Conservation (phyloP, 2,888 invertebrate genomes). For the Yponomeuta malinellus region DNA sequence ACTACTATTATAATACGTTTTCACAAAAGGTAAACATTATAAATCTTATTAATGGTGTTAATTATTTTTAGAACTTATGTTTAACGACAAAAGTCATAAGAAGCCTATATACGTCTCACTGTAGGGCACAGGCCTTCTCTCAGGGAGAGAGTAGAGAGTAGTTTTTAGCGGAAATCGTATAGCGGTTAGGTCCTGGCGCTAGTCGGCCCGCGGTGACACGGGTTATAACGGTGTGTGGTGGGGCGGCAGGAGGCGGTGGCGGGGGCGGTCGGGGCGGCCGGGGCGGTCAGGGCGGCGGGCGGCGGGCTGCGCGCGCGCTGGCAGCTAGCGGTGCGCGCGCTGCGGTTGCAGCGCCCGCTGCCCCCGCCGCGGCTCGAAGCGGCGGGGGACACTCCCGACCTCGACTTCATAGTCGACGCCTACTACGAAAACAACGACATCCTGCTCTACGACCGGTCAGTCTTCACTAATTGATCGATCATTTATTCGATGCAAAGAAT, state of each 20-base stretch:
- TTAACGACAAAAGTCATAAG: no score
- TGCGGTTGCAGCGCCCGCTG: background rate
- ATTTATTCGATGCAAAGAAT: background rate
- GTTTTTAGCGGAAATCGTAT: no score
- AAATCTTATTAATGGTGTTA: no score
- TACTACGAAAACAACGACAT: constrained; percentile 46
- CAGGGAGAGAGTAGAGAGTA: no score
- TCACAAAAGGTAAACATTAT: no score
- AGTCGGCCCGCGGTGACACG: no score
- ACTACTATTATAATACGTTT: no score
- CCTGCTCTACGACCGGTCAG: constrained; percentile 63
- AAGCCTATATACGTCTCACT: no score
- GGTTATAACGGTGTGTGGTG: background rate
- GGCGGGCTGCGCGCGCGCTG: background rate
- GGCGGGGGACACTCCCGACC: constrained; percentile 20
- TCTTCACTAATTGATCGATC: constrained; percentile 24
- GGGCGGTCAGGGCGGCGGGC: background rate
- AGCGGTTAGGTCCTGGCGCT: no score
- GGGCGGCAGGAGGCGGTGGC: background rate
- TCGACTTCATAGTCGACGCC: constrained; percentile 45
- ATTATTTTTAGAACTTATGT: no score
- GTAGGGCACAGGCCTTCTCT: no score
- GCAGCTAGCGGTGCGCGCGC: background rate
- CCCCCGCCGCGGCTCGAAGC: no score
- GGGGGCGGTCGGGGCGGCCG: background rate